Base-by-base conservation (phyloP, 1,140 invertebrate genomes). In the Ceratitis capitata region DNA sequence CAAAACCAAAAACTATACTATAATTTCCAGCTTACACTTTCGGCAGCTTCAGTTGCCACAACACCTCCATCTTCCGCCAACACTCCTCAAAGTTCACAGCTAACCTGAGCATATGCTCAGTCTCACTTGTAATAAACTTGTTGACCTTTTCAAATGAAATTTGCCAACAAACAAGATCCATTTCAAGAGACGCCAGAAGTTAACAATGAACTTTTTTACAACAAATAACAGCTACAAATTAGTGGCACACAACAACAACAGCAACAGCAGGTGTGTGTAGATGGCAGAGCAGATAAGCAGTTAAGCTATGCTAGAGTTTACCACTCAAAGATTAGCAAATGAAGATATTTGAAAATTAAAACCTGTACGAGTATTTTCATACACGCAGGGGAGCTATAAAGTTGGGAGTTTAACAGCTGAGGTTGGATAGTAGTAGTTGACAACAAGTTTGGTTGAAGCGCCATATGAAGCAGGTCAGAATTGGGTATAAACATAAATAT, bases 141-240 rank as follows among this genome's bases (percentile, higher is more conserved):
- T 78, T 78, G 69, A 78, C 69, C 69, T 78, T 45, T 78, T n/a
- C n/a, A 26, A 45, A 7, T 78, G 69, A 35, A 69, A 69, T n/a
- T n/a, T 32, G 61, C 29, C 61, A 69, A 2, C 61, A 69, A 39
- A 45, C 69, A 47, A 26, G 14, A 19, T 74, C 39, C 69, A 14
- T 10, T 26, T 78, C n/a, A 78, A 45, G 69, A n/a, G 69, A 45
- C 39, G 4, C 23, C 10, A 19, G 19, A 12, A 53, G 12, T 42
- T 26, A 42, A 45, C 4, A 74, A 74, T 32, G 69, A 69, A 69
- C 16, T 64, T 2, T 4, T 12, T 16, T 9, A 64, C n/a, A n/a
- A n/a, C n/a, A n/a, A 12, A 16, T 19, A 1, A 4, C 6, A 42
- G 12, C 39, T 39, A 39, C 69, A 78, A 78, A 45, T 19, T 45